Evolutionary conservation across 2,113 vertebrate genomes (phyloP), one percentile per base, ranked within the genome.

Genomic region (Odocoileus hemionus): DNA sequence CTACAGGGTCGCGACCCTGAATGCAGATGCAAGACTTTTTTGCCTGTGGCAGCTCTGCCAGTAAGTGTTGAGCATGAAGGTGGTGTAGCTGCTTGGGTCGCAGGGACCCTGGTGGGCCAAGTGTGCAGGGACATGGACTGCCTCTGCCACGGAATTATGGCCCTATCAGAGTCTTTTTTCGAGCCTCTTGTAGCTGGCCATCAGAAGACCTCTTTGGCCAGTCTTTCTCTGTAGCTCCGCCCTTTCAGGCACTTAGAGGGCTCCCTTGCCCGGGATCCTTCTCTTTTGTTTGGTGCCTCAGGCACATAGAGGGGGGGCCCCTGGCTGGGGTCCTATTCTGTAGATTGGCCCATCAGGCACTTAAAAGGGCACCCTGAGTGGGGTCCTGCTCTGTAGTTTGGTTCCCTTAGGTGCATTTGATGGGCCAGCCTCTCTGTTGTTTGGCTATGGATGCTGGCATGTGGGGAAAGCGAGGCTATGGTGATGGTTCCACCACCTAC

Each of bases 101-200:
- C 2, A 0, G 8, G 33, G 33, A 36, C 8, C 0, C 64, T 67
- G 64, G 64, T 1, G 1, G 64, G 9, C 33, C 64, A 11, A 67
- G 33, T 21, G 64, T 67, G 33, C 64, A 67, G 64, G 33, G 64
- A 67, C 33, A 36, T 0, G 2, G 64, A 21, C 17, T 36, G 33
- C 33, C 64, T 67, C 33, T 19, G 61, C 30, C 3, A 0, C 61
- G 64, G 64, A 67, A 16, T 67, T 67, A 19, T n/a, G 33, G 33
- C 64, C 7, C 33, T 67, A n/a, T 67, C 33, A 19, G 61, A 33
- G 30, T 67, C 33, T 67, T 64, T 33, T 19, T 2, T n/a, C 4
- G 0, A 67, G 64, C 16, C 64, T 70, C 8, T 70, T 70, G 64
- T 70, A 11, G 64, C 64, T 67, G 64, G 64, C 10, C 8, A 67